Evolutionary conservation across 2,888 invertebrate genomes (phyloP).

Genomic region (Conchocele bisecta): DNA sequence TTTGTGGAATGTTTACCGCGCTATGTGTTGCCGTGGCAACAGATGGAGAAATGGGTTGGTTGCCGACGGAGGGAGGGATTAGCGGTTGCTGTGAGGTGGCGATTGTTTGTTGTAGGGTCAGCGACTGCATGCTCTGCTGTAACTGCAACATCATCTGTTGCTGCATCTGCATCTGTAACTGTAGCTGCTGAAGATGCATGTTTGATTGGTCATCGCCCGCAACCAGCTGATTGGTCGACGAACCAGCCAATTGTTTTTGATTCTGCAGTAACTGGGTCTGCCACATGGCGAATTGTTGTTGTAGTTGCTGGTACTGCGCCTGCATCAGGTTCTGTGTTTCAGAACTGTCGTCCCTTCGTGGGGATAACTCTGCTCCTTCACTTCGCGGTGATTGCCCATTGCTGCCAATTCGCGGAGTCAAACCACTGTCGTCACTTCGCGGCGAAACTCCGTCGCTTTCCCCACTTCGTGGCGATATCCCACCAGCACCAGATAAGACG

Average conservation of each 20-base stretch:
- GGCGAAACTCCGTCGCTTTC: slow-evolving; percentile 34
- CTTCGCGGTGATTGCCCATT: background rate
- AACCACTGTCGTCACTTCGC: slow-evolving; percentile 36
- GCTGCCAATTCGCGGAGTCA: too few relatives aligned
- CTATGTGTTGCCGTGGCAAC: background rate
- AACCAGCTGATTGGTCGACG: slow-evolving; percentile 36
- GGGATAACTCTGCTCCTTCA: background rate
- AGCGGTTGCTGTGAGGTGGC: slow-evolving; percentile 13
- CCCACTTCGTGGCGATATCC: background rate
- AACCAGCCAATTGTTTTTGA: slow-evolving; percentile 70
- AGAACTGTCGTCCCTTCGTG: background rate
- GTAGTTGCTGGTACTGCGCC: slow-evolving; percentile 72
- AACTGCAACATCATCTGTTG: slow-evolving; percentile 71
- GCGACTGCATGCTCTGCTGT: slow-evolving; percentile 67
- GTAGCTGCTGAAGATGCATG: slow-evolving; percentile 70
- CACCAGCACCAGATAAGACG: slow-evolving; percentile 16
- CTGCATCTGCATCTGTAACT: slow-evolving; percentile 70
- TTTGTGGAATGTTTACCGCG: background rate
- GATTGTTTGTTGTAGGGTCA: slow-evolving; percentile 58
- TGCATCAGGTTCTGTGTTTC: slow-evolving; percentile 53
- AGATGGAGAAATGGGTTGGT: background rate
- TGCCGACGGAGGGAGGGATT: background rate
- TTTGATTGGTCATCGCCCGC: slow-evolving; percentile 61
- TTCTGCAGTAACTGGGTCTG: slow-evolving; percentile 77
- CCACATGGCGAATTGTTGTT: slow-evolving; percentile 77